These are phyloP conservation scores for Druceiella hillmani DNA, from an alignment of 2,888 invertebrate species.

Conservation along the genomic window DNA sequence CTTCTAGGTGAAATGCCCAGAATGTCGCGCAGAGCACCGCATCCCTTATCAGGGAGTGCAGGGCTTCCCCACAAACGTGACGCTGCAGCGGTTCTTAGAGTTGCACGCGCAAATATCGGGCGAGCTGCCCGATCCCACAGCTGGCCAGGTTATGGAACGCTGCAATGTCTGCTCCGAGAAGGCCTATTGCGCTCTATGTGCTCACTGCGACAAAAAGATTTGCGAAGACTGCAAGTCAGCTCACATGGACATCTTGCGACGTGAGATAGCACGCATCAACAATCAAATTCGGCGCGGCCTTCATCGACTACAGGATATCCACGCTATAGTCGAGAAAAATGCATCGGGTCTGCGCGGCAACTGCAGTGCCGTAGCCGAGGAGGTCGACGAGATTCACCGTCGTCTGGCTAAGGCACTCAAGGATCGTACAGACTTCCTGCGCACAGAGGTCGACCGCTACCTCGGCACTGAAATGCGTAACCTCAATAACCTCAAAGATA, in stretches of 20 bases:
- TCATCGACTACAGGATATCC: conserved; percentile 82
- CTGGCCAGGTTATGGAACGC: conserved; percentile 88
- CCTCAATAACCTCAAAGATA: conserved; percentile 83
- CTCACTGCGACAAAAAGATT: conserved; percentile 96
- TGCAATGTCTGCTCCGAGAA: conserved; percentile 93
- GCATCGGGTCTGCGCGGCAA: conserved; percentile 83
- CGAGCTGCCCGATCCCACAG: conserved; percentile 85
- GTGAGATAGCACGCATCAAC: conserved; percentile 85
- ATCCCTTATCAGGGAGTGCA: conserved; percentile 93
- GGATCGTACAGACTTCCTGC: conserved; percentile 81
- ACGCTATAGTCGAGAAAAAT: conserved; percentile 82
- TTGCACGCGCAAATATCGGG: conserved; percentile 90
- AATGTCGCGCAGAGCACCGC: conserved; percentile 95
- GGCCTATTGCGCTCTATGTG: conserved; percentile 81
- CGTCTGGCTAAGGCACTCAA: conserved; percentile 83
- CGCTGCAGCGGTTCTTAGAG: conserved; percentile 89
- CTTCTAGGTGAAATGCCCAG: conserved; percentile 89
- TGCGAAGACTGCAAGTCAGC: conserved; percentile 95
- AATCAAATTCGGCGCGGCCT: conserved; percentile 85
- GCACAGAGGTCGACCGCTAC: conserved; percentile 90
- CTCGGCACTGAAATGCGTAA: conserved; percentile 81
- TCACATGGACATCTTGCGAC: conserved; percentile 91
- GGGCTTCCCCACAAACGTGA: conserved; percentile 94
- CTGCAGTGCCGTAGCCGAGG: conserved; percentile 84
- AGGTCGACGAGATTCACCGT: conserved; percentile 89